A percentile compares a stretch with the other conserved stretches of the same genome.
phyloP scores from a whole-genome alignment of 2,888 invertebrate genomes.

The Synanthedon andrenaeformis region DNA sequence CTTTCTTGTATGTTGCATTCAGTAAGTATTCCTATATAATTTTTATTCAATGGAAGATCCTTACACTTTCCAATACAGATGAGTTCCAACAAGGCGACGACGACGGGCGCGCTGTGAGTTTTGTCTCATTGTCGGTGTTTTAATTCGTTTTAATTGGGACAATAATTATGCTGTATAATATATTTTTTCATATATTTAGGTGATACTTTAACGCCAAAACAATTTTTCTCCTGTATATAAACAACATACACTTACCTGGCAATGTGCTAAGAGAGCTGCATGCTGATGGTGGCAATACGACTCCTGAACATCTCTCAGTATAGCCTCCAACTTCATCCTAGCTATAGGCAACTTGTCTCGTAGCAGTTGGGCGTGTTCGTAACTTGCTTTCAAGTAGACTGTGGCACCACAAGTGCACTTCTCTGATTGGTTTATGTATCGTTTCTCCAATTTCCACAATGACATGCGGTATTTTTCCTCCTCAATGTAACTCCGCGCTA shows the following conservation, averaged over 20 bases:
- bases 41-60: no score
- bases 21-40: no score
- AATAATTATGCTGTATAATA: no score
- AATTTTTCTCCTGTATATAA: no score
- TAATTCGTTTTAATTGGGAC: no score
- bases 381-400: conserved; percentile 28
- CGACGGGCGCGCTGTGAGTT: no score
- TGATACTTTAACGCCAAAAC: no score
- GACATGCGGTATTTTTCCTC: conserved; percentile 34
- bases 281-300: conserved; percentile 56
- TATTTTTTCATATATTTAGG: no score
- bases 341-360: conserved; percentile 42
- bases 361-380: conserved; percentile 39
- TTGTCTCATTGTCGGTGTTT: no score
- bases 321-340: conserved; percentile 34
- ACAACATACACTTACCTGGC: conserved; percentile 32
- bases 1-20: no score
- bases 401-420: conserved; percentile 34
- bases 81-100: no score
- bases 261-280: conserved; percentile 42
- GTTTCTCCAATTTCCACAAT: conserved; percentile 47
- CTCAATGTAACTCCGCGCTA: conserved; percentile 29
- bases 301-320: conserved; percentile 45
- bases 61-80: no score
- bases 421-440: conserved; percentile 18